Evolutionary conservation across 2,888 invertebrate genomes (phyloP).

Genomic region (Micoletzkya japonica): DNA sequence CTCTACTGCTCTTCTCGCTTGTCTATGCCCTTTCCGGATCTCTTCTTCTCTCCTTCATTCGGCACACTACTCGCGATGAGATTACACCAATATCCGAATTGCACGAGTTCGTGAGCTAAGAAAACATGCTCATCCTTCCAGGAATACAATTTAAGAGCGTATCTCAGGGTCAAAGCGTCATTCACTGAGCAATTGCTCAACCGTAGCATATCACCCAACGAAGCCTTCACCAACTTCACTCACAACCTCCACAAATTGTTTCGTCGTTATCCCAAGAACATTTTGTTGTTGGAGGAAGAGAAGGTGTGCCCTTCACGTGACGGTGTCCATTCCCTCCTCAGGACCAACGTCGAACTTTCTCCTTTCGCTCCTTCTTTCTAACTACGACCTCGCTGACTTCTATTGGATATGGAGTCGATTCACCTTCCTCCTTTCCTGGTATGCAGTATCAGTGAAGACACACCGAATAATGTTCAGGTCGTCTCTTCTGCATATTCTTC

Average conservation of each 20-base stretch:
- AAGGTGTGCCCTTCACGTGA: neutral
- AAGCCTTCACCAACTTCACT: constrained; percentile 8
- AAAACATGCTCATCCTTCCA: neutral
- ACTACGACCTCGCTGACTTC: constrained; percentile 60
- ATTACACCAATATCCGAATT: neutral
- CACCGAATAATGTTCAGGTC: constrained; percentile 33
- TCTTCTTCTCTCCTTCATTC: constrained; percentile 6
- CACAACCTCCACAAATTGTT: constrained; percentile 27
- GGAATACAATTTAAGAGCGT: neutral
- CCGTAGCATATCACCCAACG: neutral
- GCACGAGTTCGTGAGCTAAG: neutral
- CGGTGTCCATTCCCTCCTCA: neutral
- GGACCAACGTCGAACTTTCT: constrained; percentile 12
- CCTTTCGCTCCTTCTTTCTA: constrained; percentile 49
- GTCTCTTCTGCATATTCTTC: constrained; percentile 58
- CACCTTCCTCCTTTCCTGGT: constrained; percentile 20
- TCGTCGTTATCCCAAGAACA: constrained; percentile 29
- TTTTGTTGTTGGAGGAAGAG: constrained; percentile 8
- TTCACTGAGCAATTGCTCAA: neutral
- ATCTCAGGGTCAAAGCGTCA: neutral
- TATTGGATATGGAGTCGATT: constrained; percentile 42
- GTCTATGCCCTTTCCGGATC: constrained; percentile 1
- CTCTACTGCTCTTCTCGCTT: constrained; percentile 56
- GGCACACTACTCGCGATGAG: constrained; percentile 14
- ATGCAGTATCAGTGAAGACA: neutral